Percentiles rank a stretch among this genome's conserved stretches.
Conservation (phyloP, 2,113 vertebrate species). For the Phalacrocorax brasilianus region DNA sequence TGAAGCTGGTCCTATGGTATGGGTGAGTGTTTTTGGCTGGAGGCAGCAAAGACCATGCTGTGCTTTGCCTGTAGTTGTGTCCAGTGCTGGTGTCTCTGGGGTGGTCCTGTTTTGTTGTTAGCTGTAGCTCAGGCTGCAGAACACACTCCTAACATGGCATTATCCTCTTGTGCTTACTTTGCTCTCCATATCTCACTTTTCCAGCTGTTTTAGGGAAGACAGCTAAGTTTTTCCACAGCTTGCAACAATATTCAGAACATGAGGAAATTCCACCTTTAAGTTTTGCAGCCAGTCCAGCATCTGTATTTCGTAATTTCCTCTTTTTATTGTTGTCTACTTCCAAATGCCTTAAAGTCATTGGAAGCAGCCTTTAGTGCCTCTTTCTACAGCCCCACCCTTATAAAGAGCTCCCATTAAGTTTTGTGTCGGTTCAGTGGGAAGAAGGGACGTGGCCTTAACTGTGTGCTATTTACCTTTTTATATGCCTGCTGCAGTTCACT, state of each 20-base stretch:
- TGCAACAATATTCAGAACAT: background rate
- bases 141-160: background rate
- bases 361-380: background rate
- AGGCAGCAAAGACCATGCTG: background rate
- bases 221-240: background rate
- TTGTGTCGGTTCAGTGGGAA: conserved; percentile 4
- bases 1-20: rapidly evolving
- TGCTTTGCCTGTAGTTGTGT: background rate
- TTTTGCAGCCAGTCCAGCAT: background rate
- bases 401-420: background rate
- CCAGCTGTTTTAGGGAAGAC: background rate
- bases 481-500: background rate
- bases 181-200: background rate
- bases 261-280: background rate
- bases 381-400: background rate
- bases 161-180: background rate
- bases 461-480: background rate
- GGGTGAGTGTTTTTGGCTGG: background rate
- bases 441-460: background rate
- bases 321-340: background rate
- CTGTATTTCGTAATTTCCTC: background rate
- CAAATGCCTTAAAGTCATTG: background rate
- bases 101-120: background rate
- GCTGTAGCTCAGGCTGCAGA: background rate
- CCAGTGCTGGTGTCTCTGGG: background rate